A percentile compares a stretch with the other conserved stretches of the same genome.
These are phyloP conservation scores for Sebastes umbrosus DNA, from an alignment of 2,797 vertebrate species.

Conservation along the genomic window DNA sequence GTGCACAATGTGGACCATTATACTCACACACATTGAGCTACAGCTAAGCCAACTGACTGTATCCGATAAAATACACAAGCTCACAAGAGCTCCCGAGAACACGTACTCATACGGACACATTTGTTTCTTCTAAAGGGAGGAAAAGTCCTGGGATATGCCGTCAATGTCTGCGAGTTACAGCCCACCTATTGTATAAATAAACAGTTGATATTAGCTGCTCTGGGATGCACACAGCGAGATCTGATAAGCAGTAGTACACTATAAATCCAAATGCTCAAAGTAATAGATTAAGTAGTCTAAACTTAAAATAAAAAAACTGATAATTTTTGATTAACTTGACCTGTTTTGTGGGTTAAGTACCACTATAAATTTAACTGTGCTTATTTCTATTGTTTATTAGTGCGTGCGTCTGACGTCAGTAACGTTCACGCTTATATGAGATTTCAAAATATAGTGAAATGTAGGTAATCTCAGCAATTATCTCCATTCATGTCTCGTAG, in stretches of 20 bases:
- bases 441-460: neutral
- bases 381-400: too few relatives aligned
- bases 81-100: neutral
- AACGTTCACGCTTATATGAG: too few relatives aligned
- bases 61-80: neutral
- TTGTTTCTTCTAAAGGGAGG: neutral
- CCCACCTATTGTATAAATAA: neutral
- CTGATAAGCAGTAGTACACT: neutral
- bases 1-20: neutral
- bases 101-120: neutral
- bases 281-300: too few relatives aligned
- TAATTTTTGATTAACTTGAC: too few relatives aligned
- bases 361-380: too few relatives aligned
- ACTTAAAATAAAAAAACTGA: too few relatives aligned
- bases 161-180: neutral
- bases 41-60: neutral
- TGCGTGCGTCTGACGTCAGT: too few relatives aligned
- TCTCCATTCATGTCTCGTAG: neutral
- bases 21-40: neutral
- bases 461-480: neutral
- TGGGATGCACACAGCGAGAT: neutral
- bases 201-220: neutral
- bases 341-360: too few relatives aligned
- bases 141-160: neutral
- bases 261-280: too few relatives aligned